These are phyloP conservation scores for Dryococelus australis DNA, from an alignment of 2,888 invertebrate species.

Conservation along the genomic window DNA sequence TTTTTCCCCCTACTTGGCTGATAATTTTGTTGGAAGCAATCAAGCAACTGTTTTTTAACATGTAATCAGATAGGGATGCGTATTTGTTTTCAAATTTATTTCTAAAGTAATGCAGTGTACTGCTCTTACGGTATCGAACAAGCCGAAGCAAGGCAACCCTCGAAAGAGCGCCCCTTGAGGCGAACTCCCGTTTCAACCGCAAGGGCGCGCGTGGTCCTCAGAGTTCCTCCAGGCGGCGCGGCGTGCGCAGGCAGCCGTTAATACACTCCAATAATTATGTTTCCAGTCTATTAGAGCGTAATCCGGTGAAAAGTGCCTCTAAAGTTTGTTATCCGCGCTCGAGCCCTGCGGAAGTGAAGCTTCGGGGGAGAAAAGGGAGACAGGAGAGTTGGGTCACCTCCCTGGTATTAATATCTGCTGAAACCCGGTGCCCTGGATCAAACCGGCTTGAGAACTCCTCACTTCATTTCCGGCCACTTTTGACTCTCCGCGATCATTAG, in stretches of 20 bases:
- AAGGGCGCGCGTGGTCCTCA: not conserved
- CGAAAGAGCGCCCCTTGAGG: too few species aligned
- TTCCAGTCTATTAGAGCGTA: constrained; percentile 5
- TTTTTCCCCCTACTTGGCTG: too few species aligned
- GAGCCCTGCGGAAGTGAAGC: not conserved
- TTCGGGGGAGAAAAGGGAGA: not conserved
- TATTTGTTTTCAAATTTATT: too few species aligned
- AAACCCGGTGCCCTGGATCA: not conserved
- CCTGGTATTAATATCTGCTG: not conserved
- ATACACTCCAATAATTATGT: not conserved
- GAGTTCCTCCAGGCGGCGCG: not conserved
- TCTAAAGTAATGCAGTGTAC: too few species aligned
- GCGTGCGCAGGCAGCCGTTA: not conserved
- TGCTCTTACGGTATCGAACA: too few species aligned
- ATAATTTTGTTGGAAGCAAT: too few species aligned
- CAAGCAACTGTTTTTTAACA: too few species aligned
- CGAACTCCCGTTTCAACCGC: too few species aligned
- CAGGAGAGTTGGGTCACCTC: not conserved
- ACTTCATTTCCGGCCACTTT: not conserved
- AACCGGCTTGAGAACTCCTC: not conserved
- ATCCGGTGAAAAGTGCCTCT: not conserved
- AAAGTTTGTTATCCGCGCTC: not conserved
- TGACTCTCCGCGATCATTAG: not conserved
- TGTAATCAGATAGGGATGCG: too few species aligned
- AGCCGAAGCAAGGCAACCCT: too few species aligned